Evolutionary conservation across 1,140 invertebrate species (phyloP), one percentile per base, ranked within the genome.

Genomic region (Cyrtorhinus lividipennis): DNA sequence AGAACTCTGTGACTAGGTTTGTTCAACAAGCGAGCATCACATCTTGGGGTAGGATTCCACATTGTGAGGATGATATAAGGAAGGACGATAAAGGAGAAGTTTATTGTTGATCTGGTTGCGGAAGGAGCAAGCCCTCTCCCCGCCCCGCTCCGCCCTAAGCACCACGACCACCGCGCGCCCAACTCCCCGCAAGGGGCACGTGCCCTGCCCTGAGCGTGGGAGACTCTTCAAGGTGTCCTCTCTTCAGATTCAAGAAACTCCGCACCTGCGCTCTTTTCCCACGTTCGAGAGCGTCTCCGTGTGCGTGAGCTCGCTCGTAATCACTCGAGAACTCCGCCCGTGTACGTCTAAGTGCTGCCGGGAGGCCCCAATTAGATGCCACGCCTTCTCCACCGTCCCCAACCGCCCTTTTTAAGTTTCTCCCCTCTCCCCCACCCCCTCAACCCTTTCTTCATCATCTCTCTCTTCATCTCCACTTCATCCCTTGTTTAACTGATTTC

Each of bases 211-310:
- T 20, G 10, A 53, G 48, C 48, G 48, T 53, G 48, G 48, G 48
- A 53, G 48, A 53, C 48, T 53, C 20, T 20, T 53, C 48, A 53
- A 53, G 48, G 48, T 53, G 48, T 53, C 48, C 48, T 53, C 48
- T 53, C 48, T 53, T 53, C 48, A 53, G 48, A 53, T 53, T 53
- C 48, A 22, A 53, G 48, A 53, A 53, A 53, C 48, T n/a, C 48
- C 48, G 48, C 48, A 53, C 48, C 48, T 53, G 48, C 48, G 48
- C 48, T 53, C 20, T 5, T 12, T 53, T 53, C 48, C 48, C 48
- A 53, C 48, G 20, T 20, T 53, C 48, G 10, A 5, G 48, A 5
- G 10, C 20, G 30, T 22, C 48, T 20, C 20, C 18, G 48, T 53
- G 48, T 8, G 8, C 10, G 48, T 53, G 48, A 8, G 48, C 5